Percentiles rank a stretch among this genome's conserved stretches.
phyloP scores from a whole-genome alignment of 2,113 vertebrate genomes.

The Ailurus styani region DNA sequence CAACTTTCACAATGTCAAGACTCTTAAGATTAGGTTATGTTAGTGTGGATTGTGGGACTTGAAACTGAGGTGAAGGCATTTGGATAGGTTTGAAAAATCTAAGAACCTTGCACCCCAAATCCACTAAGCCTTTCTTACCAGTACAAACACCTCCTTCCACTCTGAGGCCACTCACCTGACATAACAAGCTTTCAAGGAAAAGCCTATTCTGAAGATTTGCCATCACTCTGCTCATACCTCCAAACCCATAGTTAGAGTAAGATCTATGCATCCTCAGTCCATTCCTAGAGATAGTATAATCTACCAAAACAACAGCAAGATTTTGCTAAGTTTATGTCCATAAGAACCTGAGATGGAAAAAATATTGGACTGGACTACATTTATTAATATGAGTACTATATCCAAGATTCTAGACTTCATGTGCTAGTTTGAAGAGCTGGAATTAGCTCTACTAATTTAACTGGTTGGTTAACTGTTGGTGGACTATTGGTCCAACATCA shows the following conservation, averaged over 20 bases:
- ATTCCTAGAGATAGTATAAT: not conserved
- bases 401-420: not conserved
- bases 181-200: not conserved
- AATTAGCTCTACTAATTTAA: not conserved
- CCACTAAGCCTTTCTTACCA: not conserved
- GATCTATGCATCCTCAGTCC: not conserved
- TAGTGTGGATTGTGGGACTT: not conserved
- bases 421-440: not conserved
- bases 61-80: not conserved
- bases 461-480: not conserved
- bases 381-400: not conserved
- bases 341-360: not conserved
- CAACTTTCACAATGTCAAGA: not conserved
- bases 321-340: not conserved
- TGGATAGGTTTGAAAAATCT: not conserved
- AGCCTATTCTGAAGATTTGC: not conserved
- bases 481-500: not conserved
- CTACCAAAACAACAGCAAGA: not conserved
- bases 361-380: not conserved
- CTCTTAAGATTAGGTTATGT: not conserved
- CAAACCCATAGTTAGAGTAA: not conserved
- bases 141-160: not conserved
- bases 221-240: not conserved
- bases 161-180: not conserved
- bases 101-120: not conserved